Base-by-base conservation (phyloP, 2,888 invertebrate species). In the Deroplatys truncata region DNA sequence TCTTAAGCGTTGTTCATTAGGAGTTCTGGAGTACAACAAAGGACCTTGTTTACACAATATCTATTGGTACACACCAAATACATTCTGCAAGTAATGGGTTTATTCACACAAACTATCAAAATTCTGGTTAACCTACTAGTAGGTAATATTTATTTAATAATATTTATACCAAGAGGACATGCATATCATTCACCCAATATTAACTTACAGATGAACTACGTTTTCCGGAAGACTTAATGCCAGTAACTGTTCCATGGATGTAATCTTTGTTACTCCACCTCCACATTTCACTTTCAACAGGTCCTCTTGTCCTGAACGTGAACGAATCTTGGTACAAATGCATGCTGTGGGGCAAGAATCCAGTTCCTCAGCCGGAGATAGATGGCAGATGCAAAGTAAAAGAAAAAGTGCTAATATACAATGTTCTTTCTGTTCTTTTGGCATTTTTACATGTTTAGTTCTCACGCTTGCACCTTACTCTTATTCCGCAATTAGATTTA, bases 131-230 rank as follows among this genome's bases (percentile, higher is more conserved):
- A 7, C 7, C 35, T 35, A 35, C 35, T 9, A 35, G 9, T 35
- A 35, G 8, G 35, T 9, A 4, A 31, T 31, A n/a, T n/a, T n/a
- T n/a, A n/a, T n/a, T n/a, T n/a, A n/a, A n/a, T n/a, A n/a, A n/a
- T n/a, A n/a, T n/a, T n/a, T n/a, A n/a, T n/a, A n/a, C n/a, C n/a
- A n/a, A n/a, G n/a, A n/a, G n/a, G n/a, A n/a, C 43, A 43, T 13
- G 43, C 10, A 43, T 43, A 43, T 9, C 20, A 72, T 72, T 72
- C 16, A 72, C 20, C 20, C 20, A 72, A 20, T 0, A 72, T 16
- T 72, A 90, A 95, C 96, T 95, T 94, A 96, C 96, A 96, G 93
- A 93, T 96, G 96, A 88, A 96, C 94, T 91, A 96, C 94, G 92
- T 95, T 95, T 91, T 94, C 94, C 92, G 95, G 95, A 90, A 96